Conservation (phyloP, 2,888 invertebrate species). For the Timandra comae region DNA sequence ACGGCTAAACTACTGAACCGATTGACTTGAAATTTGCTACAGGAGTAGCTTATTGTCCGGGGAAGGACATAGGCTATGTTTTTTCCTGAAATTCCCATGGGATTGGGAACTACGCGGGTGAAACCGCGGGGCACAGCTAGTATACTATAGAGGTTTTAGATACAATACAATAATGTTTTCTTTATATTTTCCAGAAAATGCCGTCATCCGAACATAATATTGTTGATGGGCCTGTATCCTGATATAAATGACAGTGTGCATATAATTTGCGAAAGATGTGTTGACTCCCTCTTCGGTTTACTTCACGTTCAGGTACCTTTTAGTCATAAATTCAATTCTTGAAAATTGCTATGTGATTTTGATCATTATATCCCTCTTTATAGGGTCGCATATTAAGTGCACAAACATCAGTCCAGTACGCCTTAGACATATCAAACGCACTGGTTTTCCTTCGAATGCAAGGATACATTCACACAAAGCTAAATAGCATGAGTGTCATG, state of each 20-base stretch:
- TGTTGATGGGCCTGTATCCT: slow-evolving; percentile 68
- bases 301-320: slow-evolving; percentile 60
- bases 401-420: slow-evolving; percentile 58
- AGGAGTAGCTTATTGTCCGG: no score
- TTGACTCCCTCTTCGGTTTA: slow-evolving; percentile 56
- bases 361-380: slow-evolving; percentile 5
- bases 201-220: slow-evolving; percentile 70
- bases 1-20: no score
- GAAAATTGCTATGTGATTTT: slow-evolving; percentile 8
- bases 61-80: no score
- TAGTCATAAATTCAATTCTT: slow-evolving; percentile 1
- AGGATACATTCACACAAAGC: slow-evolving; percentile 62
- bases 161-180: no score
- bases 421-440: slow-evolving; percentile 63
- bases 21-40: no score
- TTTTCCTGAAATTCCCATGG: no score
- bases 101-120: no score
- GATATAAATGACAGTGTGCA: slow-evolving; percentile 55
- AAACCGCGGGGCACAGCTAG: no score
- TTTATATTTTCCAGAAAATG: slow-evolving; percentile 63
- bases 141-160: no score
- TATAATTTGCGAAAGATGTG: slow-evolving; percentile 66
- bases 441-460: slow-evolving; percentile 66
- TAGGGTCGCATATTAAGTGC: slow-evolving; percentile 60
- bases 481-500: slow-evolving; percentile 59